Base-by-base conservation (phyloP, 2,113 vertebrate species). In the Notarius lentiginosus region DNA sequence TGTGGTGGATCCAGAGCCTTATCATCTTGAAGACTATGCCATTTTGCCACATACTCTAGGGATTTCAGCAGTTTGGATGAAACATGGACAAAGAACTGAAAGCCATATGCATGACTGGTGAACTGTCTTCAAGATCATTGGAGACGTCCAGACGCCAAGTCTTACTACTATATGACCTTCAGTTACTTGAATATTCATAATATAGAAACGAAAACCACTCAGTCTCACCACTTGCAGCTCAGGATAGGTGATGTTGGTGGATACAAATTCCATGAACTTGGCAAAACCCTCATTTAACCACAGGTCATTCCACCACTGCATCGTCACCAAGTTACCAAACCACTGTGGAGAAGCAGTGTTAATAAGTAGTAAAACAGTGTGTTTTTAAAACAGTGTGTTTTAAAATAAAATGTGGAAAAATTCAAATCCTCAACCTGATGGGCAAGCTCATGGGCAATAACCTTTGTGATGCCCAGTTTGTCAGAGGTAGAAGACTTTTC, bases 281-380 rank as follows among this genome's bases (percentile, higher is more conserved):
- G 95, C 95, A 1, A 95, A 95, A n/a, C 95, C 95, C 75, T 95
- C 95, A 7, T 95, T 95, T 87, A 95, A 94, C 95, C 95, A 95
- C 88, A 95, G 87, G 89, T 95, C 95, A 7, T 95, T 95, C 95
- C 95, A 95, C 95, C 94, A 95, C 89, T 95, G 93, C 95, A 95
- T 95, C 4, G 94, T 95, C 76, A 95, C 95, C 90, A 95, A 91
- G 91, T 95, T 95, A 58, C 95, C 94, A 90, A 95, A 95, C 95
- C 95, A 95, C 94, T 95, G 87, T 3, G 66, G 2, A 79, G 20
- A 65, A 85, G 24, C 24, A 49, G n/a, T 4, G 61, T 49, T 68
- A 34, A 15, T 9, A 2, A 84, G 15, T 3, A 58, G 2, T n/a
- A n/a, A n/a, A n/a, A 82, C n/a, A 63, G 2, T 63, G 20, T n/a